phyloP scores from a whole-genome alignment of 2,797 vertebrate genomes.

The Poliocrania exsul region DNA sequence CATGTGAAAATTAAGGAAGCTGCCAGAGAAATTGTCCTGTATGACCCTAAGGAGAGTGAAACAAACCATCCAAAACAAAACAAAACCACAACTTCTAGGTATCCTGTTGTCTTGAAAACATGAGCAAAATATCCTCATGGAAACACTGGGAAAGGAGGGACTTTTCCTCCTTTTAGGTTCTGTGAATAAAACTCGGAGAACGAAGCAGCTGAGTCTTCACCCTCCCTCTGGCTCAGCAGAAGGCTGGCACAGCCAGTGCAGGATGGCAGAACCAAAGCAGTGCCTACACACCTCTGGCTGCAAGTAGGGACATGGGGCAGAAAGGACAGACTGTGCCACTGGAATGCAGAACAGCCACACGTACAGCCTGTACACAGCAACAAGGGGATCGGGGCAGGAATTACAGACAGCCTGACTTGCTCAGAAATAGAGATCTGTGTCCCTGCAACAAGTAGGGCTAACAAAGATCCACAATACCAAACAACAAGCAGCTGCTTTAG shows the following conservation, averaged over 20 bases:
- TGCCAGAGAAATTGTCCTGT: background rate
- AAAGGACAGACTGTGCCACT: background rate
- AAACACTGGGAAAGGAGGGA: background rate
- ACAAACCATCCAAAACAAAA: background rate
- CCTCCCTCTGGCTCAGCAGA: background rate
- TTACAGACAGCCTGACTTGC: background rate
- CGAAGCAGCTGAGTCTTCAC: background rate
- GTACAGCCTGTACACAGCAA: accelerated
- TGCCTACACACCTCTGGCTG: background rate
- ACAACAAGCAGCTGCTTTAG: background rate
- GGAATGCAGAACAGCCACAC: background rate
- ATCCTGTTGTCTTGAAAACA: background rate
- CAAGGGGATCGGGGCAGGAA: accelerated
- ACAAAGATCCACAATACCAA: background rate
- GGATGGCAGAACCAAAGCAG: background rate
- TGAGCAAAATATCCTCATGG: background rate
- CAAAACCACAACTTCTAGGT: background rate
- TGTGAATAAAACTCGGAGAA: background rate
- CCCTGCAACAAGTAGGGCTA: background rate
- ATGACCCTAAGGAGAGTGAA: background rate
- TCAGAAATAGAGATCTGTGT: background rate
- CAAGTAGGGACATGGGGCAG: background rate
- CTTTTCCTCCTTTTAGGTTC: background rate
- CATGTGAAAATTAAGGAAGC: background rate
- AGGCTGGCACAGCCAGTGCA: background rate